Evolutionary conservation across 1,140 invertebrate genomes (phyloP).

Genomic region (Macrobrachium nipponense): DNA sequence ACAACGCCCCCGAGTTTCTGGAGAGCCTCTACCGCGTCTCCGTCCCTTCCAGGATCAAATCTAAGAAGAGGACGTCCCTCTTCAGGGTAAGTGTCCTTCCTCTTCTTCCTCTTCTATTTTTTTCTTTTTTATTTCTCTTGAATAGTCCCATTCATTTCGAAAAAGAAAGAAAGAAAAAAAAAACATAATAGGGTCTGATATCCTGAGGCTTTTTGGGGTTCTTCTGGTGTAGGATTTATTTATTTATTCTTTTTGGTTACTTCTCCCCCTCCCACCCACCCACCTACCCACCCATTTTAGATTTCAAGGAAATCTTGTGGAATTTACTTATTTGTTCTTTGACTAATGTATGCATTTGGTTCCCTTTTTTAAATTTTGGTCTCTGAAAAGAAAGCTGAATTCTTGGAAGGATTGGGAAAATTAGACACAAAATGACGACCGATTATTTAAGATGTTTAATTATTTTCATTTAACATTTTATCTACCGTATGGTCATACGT

Average conservation of each 20-base stretch:
- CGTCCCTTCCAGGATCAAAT: constrained; percentile 68
- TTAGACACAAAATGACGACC: too few species aligned
- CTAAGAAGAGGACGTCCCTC: constrained; percentile 31
- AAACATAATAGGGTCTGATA: too few species aligned
- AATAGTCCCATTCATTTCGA: too few species aligned
- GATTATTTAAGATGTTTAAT: too few species aligned
- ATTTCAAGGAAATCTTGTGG: not conserved
- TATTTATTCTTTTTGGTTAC: not conserved
- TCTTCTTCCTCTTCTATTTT: not conserved
- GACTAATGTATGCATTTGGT: too few species aligned
- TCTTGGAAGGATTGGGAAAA: too few species aligned
- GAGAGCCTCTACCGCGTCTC: constrained; percentile 69
- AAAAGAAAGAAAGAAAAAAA: too few species aligned
- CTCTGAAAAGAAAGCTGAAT: too few species aligned
- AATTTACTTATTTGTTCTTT: too few species aligned
- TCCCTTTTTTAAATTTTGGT: too few species aligned
- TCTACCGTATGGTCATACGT: not conserved
- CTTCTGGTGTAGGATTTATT: not conserved
- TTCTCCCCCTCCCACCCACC: constrained; percentile 2
- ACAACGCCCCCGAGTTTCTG: constrained; percentile 85
- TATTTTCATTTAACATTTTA: too few species aligned
- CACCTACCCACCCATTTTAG: not conserved
- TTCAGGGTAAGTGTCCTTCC: constrained; percentile 54
- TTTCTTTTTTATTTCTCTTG: not conserved
- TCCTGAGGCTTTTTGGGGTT: not conserved